A percentile compares a stretch with the other conserved stretches of the same genome.
Evolutionary conservation across 2,113 vertebrate species (phyloP).

Genomic region (Aythya baeri): DNA sequence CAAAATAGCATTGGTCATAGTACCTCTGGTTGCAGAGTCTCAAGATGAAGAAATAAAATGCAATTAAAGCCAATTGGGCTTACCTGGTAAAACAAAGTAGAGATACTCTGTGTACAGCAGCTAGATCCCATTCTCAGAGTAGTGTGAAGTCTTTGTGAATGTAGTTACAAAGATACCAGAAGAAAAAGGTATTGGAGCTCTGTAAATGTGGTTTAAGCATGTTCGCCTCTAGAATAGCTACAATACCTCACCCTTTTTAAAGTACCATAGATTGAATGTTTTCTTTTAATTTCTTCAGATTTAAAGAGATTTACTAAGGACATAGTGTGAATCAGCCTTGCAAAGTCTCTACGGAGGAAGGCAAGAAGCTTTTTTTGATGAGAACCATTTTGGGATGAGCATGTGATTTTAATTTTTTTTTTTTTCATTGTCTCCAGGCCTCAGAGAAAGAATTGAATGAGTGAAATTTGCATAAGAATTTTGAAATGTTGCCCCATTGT

Average conservation of each 20-base stretch:
- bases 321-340: neutral
- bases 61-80: neutral
- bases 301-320: neutral
- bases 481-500: conserved; percentile 24
- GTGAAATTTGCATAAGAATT: conserved; percentile 39
- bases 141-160: neutral
- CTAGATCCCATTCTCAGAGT: neutral
- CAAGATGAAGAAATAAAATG: neutral
- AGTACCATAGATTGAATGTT: neutral
- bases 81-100: neutral
- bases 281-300: neutral
- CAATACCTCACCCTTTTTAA: neutral
- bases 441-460: conserved; percentile 25
- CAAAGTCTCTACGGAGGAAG: neutral
- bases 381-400: neutral
- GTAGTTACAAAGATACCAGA: neutral
- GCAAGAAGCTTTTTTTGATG: neutral
- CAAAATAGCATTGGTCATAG: neutral
- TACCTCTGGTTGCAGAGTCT: neutral
- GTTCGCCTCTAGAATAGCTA: neutral
- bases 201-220: neutral
- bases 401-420: neutral
- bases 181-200: neutral
- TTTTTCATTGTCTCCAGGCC: neutral
- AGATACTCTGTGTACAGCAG: rapidly evolving